Conservation (phyloP, 2,113 vertebrate species). For the Nibea coibor region DNA sequence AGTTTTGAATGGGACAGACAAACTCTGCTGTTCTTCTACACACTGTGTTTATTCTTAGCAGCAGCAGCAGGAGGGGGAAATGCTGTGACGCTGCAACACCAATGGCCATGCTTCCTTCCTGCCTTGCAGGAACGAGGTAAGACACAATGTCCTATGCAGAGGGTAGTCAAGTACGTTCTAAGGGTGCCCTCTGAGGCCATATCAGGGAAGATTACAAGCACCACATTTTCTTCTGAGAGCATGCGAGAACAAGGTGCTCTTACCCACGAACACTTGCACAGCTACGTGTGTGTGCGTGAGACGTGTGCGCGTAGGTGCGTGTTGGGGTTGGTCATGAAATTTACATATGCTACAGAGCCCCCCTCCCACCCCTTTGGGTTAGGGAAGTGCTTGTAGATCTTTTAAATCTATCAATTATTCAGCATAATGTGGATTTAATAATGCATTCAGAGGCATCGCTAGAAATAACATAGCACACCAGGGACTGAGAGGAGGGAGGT, state of each 20-base stretch:
- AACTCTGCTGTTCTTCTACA: neutral
- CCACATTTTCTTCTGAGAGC: conserved; percentile 56
- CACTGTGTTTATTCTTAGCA: conserved; percentile 58
- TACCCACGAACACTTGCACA: neutral
- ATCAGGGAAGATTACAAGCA: conserved; percentile 64
- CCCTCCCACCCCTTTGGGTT: conserved; percentile 38
- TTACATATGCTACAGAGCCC: conserved; percentile 73
- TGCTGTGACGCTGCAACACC: conserved; percentile 42
- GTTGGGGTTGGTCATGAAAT: conserved; percentile 67
- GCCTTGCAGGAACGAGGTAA: conserved; percentile 40
- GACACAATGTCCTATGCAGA: conserved; percentile 76
- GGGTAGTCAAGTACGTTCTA: conserved; percentile 25
- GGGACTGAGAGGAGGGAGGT: conserved; percentile 67
- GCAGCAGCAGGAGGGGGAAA: conserved; percentile 30
- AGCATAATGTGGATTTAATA: conserved; percentile 82
- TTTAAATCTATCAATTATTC: conserved; percentile 83
- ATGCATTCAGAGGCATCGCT: conserved; percentile 78
- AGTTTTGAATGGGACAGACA: conserved; percentile 19
- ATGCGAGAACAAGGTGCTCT: conserved; percentile 57
- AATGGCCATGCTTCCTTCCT: conserved; percentile 42
- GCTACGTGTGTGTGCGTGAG: neutral
- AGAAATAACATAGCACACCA: conserved; percentile 79
- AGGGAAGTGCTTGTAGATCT: conserved; percentile 80
- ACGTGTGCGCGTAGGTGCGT: neutral
- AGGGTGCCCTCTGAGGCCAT: conserved; percentile 60